phyloP scores from a whole-genome alignment of 2,113 vertebrate species.

The Lethenteron reissneri region DNA sequence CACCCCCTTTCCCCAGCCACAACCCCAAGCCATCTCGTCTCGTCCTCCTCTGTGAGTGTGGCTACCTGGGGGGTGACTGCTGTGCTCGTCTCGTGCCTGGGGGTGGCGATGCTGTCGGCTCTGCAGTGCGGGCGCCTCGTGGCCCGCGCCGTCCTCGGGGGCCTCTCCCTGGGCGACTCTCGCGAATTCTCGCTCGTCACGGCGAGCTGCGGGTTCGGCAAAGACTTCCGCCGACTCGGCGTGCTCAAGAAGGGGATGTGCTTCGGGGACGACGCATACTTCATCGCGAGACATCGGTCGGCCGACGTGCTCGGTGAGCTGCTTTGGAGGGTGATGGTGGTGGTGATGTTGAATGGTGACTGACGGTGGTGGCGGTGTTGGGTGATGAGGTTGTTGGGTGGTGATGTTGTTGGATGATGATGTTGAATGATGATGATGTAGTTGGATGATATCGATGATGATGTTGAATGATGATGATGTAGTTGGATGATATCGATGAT shows the following conservation, averaged over 20 bases:
- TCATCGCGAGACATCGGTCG: constrained; percentile 55
- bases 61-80: no score
- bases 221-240: constrained; percentile 81
- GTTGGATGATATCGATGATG: no score
- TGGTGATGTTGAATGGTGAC: no score
- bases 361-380: no score
- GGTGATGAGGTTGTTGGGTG: no score
- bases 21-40: no score
- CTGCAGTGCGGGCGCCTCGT: constrained; percentile 88
- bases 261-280: constrained; percentile 92
- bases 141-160: constrained; percentile 80
- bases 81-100: constrained; percentile 6
- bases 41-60: no score
- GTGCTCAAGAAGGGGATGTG: constrained; percentile 96
- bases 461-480: no score
- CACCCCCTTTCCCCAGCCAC: no score
- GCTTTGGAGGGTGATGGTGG: not conserved
- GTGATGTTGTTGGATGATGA: no score
- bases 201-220: constrained; percentile 89
- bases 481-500: no score
- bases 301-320: constrained; percentile 81
- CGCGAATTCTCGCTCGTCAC: constrained; percentile 81
- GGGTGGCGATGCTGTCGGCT: constrained; percentile 67
- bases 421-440: no score
- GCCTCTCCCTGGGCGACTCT: constrained; percentile 77